phyloP scores from a whole-genome alignment of 1,140 invertebrate species.

The Zaprionus davidi region DNA sequence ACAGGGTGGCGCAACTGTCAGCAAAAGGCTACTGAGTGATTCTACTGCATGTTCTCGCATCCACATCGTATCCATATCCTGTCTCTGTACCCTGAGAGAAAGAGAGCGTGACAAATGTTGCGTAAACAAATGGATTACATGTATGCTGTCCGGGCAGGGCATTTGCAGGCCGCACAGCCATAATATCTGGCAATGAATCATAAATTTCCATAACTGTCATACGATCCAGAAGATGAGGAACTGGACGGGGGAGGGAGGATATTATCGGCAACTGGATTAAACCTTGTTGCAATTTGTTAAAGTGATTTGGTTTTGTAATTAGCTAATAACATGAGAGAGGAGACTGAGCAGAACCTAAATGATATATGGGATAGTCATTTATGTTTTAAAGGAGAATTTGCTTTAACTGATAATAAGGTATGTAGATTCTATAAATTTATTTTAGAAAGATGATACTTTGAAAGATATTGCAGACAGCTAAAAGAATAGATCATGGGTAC shows the following conservation, averaged over 20 bases:
- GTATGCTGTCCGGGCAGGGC: slow-evolving; percentile 20
- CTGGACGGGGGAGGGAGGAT: not conserved
- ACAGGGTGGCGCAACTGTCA: slow-evolving; percentile 53
- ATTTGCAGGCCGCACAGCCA: slow-evolving; percentile 28
- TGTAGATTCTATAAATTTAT: too few relatives aligned
- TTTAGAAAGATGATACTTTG: too few relatives aligned
- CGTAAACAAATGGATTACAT: slow-evolving; percentile 80
- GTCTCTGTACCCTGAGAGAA: slow-evolving; percentile 34
- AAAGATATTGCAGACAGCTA: too few relatives aligned
- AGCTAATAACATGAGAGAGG: slow-evolving; percentile 44
- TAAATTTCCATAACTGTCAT: slow-evolving; percentile 82
- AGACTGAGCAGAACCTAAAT: not conserved
- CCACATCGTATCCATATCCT: slow-evolving; percentile 27
- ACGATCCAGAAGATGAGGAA: slow-evolving; percentile 26
- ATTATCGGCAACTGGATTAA: slow-evolving; percentile 44
- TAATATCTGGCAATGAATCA: slow-evolving; percentile 70
- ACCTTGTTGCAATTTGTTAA: slow-evolving; percentile 54
- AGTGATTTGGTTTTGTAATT: slow-evolving; percentile 54
- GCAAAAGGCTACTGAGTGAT: slow-evolving; percentile 51
- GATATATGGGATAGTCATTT: not conserved
- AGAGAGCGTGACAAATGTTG: slow-evolving; percentile 77
- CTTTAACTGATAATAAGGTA: not conserved
- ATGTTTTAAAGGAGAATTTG: not conserved
- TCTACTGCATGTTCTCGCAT: slow-evolving; percentile 29
- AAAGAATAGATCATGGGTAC: too few relatives aligned